Evolutionary conservation across 2,113 vertebrate species (phyloP), one percentile per base, ranked within the genome.

Genomic region (Ctenodactylus gundi): DNA sequence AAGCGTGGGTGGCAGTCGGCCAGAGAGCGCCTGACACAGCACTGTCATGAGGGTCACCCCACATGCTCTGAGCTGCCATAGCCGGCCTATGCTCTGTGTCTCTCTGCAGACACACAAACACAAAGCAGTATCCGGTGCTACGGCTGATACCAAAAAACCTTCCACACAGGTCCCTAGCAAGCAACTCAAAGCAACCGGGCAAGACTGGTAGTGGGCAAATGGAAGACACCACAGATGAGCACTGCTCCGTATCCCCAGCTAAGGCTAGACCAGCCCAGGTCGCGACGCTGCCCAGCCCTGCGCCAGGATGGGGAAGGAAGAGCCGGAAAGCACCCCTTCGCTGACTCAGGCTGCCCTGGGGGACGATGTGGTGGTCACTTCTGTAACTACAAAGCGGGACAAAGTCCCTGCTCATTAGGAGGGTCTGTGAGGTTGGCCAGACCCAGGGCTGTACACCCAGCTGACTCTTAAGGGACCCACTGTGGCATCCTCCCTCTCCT

Each of bases 1-100:
- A 90, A 53, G 4, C 2, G 87, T 91, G 93, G 95, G 92, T 41
- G 85, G 89, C 81, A 57, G 60, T 17, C 18, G 9, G 94, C 93
- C 89, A 44, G 93, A 81, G 58, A 92, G 70, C 0, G 93, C 65
- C 93, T 76, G 89, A 83, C 91, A 44, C 85, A 88, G 75, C 86
- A 36, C 95, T 85, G 64, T 51, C n/a, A 84, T 53, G 4, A 65
- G 76, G 75, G 84, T 2, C 4, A 23, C 68, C 20, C 73, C 94
- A n/a, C 39, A 81, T 64, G 58, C 76, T 39, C 67, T 41, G 88
- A 39, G 41, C 70, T 1, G 41, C 57, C 4, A 62, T 80, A 44
- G 41, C 29, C 14, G 12, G 29, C 39, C 75, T 4, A n/a, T 0
- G 64, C 78, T 88, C 27, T 3, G 55, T 46, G 36, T 51, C 49